phyloP scores from a whole-genome alignment of 2,888 invertebrate species.

The Ochlodes sylvanus region DNA sequence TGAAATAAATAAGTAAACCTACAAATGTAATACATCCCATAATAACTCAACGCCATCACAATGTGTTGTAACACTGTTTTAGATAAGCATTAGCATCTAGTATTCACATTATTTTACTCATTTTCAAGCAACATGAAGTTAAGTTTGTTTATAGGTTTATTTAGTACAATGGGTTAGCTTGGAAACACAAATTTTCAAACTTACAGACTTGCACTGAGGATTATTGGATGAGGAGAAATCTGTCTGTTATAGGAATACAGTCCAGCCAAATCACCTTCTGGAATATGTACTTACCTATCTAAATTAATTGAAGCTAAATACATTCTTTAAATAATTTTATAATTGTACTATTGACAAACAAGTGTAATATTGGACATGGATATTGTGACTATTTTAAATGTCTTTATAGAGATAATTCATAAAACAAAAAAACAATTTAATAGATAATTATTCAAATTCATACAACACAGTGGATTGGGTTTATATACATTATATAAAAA shows the following conservation, averaged over 20 bases:
- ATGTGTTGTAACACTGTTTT: background rate
- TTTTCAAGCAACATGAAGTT: constrained; percentile 1
- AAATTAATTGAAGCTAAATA: constrained; percentile 1
- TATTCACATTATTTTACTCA: background rate
- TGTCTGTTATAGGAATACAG: constrained; percentile 2
- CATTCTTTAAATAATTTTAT: background rate
- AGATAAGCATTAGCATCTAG: constrained; percentile 1
- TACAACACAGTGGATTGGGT: no score
- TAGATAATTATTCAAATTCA: no score
- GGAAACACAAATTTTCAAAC: constrained; percentile 8
- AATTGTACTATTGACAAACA: background rate
- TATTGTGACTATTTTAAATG: background rate
- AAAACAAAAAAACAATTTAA: no score
- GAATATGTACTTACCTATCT: constrained; percentile 10
- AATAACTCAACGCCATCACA: no score
- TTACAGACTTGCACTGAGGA: constrained; percentile 13
- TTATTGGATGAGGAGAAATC: constrained; percentile 2
- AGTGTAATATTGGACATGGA: background rate
- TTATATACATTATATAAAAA: no score
- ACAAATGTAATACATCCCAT: no score
- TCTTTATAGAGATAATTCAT: no score
- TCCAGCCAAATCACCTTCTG: constrained; percentile 5
- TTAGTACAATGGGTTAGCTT: background rate
- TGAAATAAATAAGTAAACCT: no score
- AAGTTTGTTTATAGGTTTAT: background rate